These are phyloP conservation scores for Bradypus variegatus DNA, from an alignment of 2,797 vertebrate genomes.

Conservation along the genomic window DNA sequence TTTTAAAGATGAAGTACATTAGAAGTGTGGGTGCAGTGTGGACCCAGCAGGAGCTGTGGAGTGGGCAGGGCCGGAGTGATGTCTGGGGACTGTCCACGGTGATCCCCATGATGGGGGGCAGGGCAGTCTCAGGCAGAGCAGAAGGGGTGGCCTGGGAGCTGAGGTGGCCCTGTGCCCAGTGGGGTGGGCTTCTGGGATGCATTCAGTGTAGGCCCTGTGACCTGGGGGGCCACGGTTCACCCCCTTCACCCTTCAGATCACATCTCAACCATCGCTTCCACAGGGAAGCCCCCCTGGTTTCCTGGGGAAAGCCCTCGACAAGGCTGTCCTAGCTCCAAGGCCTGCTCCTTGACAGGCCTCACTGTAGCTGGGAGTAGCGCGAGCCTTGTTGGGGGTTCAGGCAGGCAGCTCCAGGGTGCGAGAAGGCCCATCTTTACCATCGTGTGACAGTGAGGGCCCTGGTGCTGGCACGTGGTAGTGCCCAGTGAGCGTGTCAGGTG, in stretches of 20 bases:
- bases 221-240: not conserved
- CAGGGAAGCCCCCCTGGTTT: not conserved
- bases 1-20: rapidly evolving
- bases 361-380: too few relatives aligned
- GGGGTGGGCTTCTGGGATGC: not conserved
- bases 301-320: not conserved
- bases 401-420: not conserved
- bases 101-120: too few relatives aligned
- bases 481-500: too few relatives aligned
- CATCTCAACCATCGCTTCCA: not conserved
- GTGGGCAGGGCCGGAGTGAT: too few relatives aligned
- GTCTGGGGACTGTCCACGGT: too few relatives aligned
- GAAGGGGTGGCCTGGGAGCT: too few relatives aligned
- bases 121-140: too few relatives aligned
- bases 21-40: not conserved
- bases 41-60: not conserved
- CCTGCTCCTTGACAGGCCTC: too few relatives aligned
- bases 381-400: rapidly evolving
- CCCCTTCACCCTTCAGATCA: not conserved
- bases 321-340: too few relatives aligned
- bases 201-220: not conserved
- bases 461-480: too few relatives aligned
- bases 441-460: not conserved
- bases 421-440: too few relatives aligned
- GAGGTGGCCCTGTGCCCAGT: not conserved